phyloP scores from a whole-genome alignment of 2,113 vertebrate species.

The Drymodes brunneopygia region DNA sequence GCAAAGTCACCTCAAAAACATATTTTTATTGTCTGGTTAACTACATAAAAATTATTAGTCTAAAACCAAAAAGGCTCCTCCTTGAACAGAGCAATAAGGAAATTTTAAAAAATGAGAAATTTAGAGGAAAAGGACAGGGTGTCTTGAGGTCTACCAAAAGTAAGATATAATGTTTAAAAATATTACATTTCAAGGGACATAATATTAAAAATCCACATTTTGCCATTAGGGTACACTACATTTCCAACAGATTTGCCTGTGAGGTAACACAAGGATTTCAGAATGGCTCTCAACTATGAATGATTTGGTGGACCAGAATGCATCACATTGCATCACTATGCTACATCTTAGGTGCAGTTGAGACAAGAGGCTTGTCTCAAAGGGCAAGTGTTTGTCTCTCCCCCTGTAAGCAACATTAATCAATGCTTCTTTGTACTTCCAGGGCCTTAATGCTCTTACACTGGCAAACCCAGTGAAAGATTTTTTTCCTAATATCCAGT shows the following conservation, averaged over 20 bases:
- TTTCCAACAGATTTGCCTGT: not conserved
- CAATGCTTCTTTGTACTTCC: not conserved
- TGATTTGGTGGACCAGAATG: not conserved
- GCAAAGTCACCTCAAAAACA: not conserved
- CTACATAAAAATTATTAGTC: not conserved
- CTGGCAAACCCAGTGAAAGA: not conserved
- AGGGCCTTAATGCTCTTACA: not conserved
- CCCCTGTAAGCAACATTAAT: not conserved
- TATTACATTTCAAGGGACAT: not conserved
- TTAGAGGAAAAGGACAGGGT: not conserved
- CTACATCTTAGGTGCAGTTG: not conserved
- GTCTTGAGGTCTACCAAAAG: not conserved
- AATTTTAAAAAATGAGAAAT: not conserved
- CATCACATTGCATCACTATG: not conserved
- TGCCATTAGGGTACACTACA: not conserved
- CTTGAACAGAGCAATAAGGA: not conserved
- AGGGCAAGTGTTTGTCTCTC: rapidly evolving
- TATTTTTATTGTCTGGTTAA: not conserved
- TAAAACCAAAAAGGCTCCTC: not conserved
- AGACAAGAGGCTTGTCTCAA: not conserved
- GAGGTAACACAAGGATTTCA: not conserved
- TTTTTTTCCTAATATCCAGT: not conserved
- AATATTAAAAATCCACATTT: not conserved
- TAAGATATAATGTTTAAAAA: not conserved
- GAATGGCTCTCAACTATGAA: not conserved